Conservation (phyloP, 1,140 invertebrate genomes). For the Papilio glaucus region DNA sequence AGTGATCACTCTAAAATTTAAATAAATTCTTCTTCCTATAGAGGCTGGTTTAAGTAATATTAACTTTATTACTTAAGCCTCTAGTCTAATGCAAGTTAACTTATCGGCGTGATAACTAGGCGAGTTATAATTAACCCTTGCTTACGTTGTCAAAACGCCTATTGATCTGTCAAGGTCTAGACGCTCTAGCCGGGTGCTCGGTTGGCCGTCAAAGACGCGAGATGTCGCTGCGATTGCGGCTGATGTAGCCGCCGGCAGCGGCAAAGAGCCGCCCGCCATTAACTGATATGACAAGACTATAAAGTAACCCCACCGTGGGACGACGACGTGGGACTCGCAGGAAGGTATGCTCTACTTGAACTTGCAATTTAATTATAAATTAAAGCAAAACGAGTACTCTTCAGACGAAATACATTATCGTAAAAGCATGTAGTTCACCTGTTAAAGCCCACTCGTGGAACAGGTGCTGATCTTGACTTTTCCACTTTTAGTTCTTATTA, state of each 20-base stretch:
- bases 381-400: not conserved
- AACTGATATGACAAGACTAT: conserved; percentile 38
- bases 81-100: not conserved
- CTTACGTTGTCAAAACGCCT: not conserved
- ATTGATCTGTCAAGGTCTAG: conserved; percentile 7
- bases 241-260: conserved; percentile 26
- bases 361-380: not conserved
- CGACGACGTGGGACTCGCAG: conserved; percentile 17
- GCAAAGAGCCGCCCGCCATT: conserved; percentile 36
- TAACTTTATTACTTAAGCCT: too few species aligned
- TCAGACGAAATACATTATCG: too few species aligned
- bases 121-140: conserved; percentile 9
- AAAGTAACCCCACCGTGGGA: conserved; percentile 35
- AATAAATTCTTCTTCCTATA: too few species aligned
- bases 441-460: too few species aligned
- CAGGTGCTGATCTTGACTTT: too few species aligned
- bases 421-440: too few species aligned
- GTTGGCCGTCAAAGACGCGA: conserved; percentile 22
- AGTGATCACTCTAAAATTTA: too few species aligned
- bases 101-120: not conserved
- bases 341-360: conserved; percentile 17
- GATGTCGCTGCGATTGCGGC: conserved; percentile 24
- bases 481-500: too few species aligned
- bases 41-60: too few species aligned
- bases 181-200: not conserved